Percentiles rank a stretch among this genome's conserved stretches.
Conservation (phyloP, 2,113 vertebrate species). For the Corythornis vintsioides region DNA sequence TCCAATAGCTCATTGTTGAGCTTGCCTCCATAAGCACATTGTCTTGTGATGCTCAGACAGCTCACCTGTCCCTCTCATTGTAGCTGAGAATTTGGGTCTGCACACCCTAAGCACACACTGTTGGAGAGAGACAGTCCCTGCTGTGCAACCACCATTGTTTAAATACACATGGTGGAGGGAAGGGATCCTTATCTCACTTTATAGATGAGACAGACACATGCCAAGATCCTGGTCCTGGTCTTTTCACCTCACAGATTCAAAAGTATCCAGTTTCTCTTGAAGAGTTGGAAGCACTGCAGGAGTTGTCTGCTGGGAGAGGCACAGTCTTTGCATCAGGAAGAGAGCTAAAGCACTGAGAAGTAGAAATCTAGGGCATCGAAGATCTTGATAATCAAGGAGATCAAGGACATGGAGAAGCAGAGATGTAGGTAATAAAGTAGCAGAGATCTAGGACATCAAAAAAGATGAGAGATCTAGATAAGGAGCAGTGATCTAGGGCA, state of each 20-base stretch:
- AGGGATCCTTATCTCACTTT: neutral
- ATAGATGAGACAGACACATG: neutral
- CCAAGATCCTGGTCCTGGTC: neutral
- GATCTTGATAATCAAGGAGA: constrained; percentile 14
- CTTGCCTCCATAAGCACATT: neutral
- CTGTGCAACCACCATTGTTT: accelerated
- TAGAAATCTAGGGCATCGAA: constrained; percentile 30
- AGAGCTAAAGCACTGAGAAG: constrained; percentile 37
- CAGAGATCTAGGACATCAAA: neutral
- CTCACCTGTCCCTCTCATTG: accelerated
- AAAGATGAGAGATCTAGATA: neutral
- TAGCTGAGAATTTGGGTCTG: neutral
- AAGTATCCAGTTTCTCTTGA: neutral
- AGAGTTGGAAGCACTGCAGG: neutral
- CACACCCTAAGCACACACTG: neutral
- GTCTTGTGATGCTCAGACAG: neutral
- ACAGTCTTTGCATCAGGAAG: neutral
- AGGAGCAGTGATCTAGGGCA: neutral
- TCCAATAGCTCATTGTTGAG: no score
- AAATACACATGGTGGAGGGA: accelerated
- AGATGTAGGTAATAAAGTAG: constrained; percentile 27
- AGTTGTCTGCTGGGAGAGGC: neutral
- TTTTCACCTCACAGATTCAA: neutral
- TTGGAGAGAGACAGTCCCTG: neutral
- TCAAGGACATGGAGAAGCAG: neutral